Base-by-base conservation (phyloP, 2,113 vertebrate species). In the Indicator maculatus region DNA sequence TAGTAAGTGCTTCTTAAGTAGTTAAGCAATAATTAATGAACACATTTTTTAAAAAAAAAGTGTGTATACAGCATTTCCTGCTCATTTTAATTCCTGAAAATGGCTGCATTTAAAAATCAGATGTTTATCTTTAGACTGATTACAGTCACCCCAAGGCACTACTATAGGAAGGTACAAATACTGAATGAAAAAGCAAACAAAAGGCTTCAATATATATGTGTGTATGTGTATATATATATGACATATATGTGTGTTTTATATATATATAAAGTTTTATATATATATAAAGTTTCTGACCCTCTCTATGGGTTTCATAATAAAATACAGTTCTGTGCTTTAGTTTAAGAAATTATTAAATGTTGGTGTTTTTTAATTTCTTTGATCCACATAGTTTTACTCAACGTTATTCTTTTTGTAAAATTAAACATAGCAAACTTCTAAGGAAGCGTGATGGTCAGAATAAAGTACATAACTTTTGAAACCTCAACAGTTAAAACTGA, bases 11-110 rank as follows among this genome's bases (percentile, higher is more conserved):
- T 84, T 63, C 59, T 81, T 39, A 79, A 88, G 70, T 85, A 45
- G 27, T 80, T 61, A 88, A 79, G 69, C 52, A 87, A 26, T 83
- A 83, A 81, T 89, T 89, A 55, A 41, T 80, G 71, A 67, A 31
- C 23, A 8, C 64, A 5, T 82, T 72, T 38, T 0, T 24, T 23
- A 30, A 18, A 17, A 21, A 67, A 23, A 23, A 50, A 39, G 18
- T 20, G 3, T 93, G 18, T 63, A 50, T 24, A 47, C 14, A 89
- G 36, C 19, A 41, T 89, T 95, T 96, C 94, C 75, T 86, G 66
- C 86, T 83, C 59, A 67, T 74, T 89, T 85, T 70, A 70, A 47
- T 91, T 96, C 72, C 82, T 93, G 84, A 85, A 92, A 91, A 84
- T 31, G 31, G 4, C n/a, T 82, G 1, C 72, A 74, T 87, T 69